These are phyloP conservation scores for Oligia strigilis DNA, from an alignment of 2,888 invertebrate genomes.

Conservation along the genomic window DNA sequence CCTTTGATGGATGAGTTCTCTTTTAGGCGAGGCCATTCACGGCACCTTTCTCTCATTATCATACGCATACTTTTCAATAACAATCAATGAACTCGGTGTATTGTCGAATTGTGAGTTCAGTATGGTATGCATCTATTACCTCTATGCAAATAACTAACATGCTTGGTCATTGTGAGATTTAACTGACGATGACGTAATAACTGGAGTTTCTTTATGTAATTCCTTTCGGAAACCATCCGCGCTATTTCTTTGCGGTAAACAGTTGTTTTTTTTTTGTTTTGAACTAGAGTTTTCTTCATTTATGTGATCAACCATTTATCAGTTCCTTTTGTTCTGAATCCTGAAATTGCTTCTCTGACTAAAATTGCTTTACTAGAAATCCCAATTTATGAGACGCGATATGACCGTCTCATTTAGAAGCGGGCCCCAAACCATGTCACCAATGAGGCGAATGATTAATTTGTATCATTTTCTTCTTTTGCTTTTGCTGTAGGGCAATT, in stretches of 20 bases:
- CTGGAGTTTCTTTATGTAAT: constrained; percentile 35
- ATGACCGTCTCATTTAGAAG: constrained; percentile 6
- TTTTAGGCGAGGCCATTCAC: background rate
- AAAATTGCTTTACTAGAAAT: constrained; percentile 7
- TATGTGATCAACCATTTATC: background rate
- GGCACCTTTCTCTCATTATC: constrained; percentile 47
- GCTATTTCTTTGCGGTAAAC: constrained; percentile 7
- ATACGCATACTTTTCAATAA: constrained; percentile 11
- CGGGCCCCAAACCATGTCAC: constrained; percentile 29
- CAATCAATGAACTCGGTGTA: constrained; percentile 16
- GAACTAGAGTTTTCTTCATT: background rate
- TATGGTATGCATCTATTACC: constrained; percentile 4
- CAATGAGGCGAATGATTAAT: constrained; percentile 51
- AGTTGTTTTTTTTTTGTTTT: background rate
- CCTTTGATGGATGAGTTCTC: constrained; percentile 8
- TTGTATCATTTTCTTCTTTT: constrained; percentile 45
- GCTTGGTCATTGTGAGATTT: constrained; percentile 10
- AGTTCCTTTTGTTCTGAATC: background rate
- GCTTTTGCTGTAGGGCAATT: constrained; percentile 51
- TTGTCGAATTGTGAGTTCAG: constrained; percentile 22
- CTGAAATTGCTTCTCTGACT: background rate
- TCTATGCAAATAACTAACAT: constrained; percentile 25
- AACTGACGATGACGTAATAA: constrained; percentile 15
- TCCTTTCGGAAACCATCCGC: constrained; percentile 18
- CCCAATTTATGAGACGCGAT: constrained; percentile 6